Conservation (phyloP, 2,797 vertebrate species). For the Pipistrellus nathusii region DNA sequence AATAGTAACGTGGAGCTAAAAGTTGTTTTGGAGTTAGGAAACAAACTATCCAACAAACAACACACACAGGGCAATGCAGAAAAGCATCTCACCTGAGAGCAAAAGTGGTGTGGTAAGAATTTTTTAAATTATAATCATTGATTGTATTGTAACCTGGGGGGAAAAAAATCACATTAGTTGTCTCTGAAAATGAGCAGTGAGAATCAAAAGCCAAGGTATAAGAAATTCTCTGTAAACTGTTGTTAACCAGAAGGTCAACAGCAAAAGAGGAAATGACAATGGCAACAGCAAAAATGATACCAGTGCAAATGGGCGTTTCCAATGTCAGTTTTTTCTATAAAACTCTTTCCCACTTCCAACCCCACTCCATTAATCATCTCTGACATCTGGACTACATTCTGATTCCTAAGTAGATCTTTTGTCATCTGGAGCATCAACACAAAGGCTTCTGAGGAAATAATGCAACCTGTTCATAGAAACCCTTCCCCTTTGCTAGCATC, state of each 20-base stretch:
- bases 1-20: neutral
- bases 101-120: neutral
- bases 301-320: conserved; percentile 83
- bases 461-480: conserved; percentile 73
- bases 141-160: neutral
- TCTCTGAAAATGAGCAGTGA: conserved; percentile 82
- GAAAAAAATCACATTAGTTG: conserved; percentile 79
- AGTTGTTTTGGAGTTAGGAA: neutral
- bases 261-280: neutral
- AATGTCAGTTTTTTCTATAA: conserved; percentile 73
- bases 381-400: conserved; percentile 87
- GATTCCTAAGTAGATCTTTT: conserved; percentile 86
- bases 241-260: conserved; percentile 83
- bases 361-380: conserved; percentile 87
- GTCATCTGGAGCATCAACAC: conserved; percentile 85
- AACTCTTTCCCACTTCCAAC: accelerated
- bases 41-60: neutral
- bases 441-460: conserved; percentile 74
- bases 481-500: conserved; percentile 74
- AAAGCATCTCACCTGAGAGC: neutral
- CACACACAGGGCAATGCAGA: neutral
- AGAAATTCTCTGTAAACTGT: conserved; percentile 75
- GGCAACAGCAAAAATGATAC: conserved; percentile 69
- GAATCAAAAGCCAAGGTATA: conserved; percentile 85
- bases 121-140: neutral